Base-by-base conservation (phyloP, 2,113 vertebrate genomes). In the Murina feae region DNA sequence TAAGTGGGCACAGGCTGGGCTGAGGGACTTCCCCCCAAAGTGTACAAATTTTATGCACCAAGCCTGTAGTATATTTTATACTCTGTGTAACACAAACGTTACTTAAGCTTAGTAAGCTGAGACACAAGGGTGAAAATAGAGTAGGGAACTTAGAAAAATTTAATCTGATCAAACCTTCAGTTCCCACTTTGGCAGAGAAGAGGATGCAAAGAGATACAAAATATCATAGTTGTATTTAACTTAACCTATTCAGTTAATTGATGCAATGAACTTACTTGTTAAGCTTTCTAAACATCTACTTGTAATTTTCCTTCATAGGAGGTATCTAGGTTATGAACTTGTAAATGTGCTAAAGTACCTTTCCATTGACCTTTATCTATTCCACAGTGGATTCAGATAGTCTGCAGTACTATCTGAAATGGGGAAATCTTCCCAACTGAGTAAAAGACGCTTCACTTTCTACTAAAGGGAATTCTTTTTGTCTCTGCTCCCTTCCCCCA, bases 61-160 rank as follows among this genome's bases (percentile, higher is more conserved):
- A 4, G 47, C 47, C 47, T 49, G 13, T 49, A 49, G 47, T 49
- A 49, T 49, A 49, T 49, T 49, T 49, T 78, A 6, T 53, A 53
- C 47, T 21, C 32, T 78, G n/a, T 25, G n/a, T 84, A 83, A 79
- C 65, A 81, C 35, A 94, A 55, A 80, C 90, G 71, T 76, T 55
- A 79, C 30, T 75, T 86, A 91, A 92, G 63, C n/a, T 82, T 94
- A 90, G 75, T 83, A 93, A 90, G 12, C 37, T 78, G 78, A 51
- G 49, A 16, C 37, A 71, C 9, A 23, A 60, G 53, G 51, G 17
- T 76, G 23, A 63, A 93, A 91, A 71, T 42, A 68, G 6, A 7
- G 82, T 63, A 32, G 66, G n/a, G 32, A 74, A 92, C 37, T 63
- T 80, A 78, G 68, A 53, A 75, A 76, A 63, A 91, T 84, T 37